phyloP scores from a whole-genome alignment of 2,113 vertebrate genomes.

The Brachypodius melanocephalos region DNA sequence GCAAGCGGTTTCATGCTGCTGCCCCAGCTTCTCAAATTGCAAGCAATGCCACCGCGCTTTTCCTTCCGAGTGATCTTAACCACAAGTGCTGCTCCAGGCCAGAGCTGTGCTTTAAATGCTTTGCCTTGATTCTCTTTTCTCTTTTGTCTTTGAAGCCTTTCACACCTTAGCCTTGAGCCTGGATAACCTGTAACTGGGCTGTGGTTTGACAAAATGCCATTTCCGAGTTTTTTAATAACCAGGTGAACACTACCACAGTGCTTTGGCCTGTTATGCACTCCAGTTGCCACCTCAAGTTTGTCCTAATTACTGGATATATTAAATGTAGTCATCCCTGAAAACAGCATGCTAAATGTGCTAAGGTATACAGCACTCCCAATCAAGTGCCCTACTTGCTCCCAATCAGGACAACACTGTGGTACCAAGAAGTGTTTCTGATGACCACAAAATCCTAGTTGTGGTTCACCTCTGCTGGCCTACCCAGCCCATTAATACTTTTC shows the following conservation, averaged over 20 bases:
- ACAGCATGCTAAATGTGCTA: not conserved
- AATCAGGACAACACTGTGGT: not conserved
- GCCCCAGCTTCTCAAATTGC: not conserved
- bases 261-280: not conserved
- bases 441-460: not conserved
- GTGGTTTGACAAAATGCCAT: not conserved
- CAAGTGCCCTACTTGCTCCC: not conserved
- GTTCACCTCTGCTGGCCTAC: not conserved
- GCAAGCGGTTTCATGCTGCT: not conserved
- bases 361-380: not conserved
- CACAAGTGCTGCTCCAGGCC: not conserved
- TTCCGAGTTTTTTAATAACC: not conserved
- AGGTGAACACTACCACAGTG: not conserved
- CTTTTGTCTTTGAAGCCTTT: not conserved
- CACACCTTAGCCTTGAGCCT: not conserved
- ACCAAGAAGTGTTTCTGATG: not conserved
- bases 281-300: not conserved
- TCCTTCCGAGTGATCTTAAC: not conserved
- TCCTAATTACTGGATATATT: not conserved
- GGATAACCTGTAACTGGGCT: not conserved
- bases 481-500: not conserved
- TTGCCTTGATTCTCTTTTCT: not conserved
- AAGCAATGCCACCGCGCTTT: rapidly evolving
- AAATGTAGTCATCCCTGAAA: not conserved
- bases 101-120: not conserved